A percentile compares a stretch with the other conserved stretches of the same genome.
Evolutionary conservation across 2,797 vertebrate species (phyloP).

Genomic region (Catamblyrhynchus diadema): DNA sequence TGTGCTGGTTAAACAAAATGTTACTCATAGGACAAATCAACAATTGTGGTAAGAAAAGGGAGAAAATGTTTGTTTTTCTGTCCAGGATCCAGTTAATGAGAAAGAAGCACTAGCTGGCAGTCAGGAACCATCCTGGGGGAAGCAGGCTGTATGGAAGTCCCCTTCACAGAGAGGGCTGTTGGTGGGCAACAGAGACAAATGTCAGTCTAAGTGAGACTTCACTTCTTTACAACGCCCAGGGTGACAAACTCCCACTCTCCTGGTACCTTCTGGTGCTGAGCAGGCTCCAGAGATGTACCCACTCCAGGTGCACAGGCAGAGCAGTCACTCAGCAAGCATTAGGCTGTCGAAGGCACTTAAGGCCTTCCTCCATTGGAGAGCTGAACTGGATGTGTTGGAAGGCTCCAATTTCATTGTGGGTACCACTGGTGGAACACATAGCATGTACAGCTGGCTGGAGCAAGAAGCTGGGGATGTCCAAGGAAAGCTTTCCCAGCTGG

Average conservation of each 20-base stretch:
- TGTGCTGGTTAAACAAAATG: not conserved
- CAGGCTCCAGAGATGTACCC: not conserved
- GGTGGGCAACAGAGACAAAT: not conserved
- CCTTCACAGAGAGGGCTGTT: not conserved
- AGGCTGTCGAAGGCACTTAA: not conserved
- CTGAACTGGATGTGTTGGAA: not conserved
- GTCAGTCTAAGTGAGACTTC: not conserved
- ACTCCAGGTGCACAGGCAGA: not conserved
- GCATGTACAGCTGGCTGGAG: not conserved
- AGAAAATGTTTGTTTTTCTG: not conserved
- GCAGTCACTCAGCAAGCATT: not conserved
- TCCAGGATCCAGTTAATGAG: not conserved
- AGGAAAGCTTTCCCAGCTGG: not conserved
- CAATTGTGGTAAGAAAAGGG: not conserved
- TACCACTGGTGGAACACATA: accelerated
- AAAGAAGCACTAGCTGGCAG: not conserved
- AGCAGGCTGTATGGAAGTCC: not conserved
- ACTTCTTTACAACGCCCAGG: not conserved
- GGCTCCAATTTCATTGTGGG: accelerated
- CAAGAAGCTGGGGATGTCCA: not conserved
- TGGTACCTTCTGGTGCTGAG: not conserved
- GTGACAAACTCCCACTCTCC: not conserved
- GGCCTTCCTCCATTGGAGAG: accelerated
- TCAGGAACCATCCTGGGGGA: not conserved
- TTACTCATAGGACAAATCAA: not conserved